Conservation (phyloP, 2,888 invertebrate species). For the Calliopum simillimum region DNA sequence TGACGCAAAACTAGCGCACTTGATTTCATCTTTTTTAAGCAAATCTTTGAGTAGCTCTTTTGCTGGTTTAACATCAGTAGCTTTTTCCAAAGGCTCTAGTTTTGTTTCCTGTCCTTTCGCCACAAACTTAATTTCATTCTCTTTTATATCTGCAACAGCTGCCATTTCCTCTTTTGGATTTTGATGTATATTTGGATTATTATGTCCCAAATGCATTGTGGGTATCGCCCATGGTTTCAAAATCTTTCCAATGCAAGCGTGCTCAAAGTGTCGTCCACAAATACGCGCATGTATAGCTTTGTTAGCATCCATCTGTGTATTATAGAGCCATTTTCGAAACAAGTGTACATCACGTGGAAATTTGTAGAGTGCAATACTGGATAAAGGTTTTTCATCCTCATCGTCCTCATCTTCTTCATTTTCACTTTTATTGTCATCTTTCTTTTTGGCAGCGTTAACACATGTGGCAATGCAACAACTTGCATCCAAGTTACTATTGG, state of each 20-base stretch:
- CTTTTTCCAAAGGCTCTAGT: background rate
- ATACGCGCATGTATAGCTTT: constrained; percentile 36
- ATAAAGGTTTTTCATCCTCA: background rate
- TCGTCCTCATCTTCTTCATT: background rate
- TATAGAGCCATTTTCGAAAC: constrained; percentile 48
- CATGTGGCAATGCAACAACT: constrained; percentile 40
- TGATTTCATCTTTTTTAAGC: constrained; percentile 9
- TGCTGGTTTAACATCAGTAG: background rate
- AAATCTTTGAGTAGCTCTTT: background rate
- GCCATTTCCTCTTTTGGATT: constrained; percentile 22
- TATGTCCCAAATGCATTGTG: constrained; percentile 34
- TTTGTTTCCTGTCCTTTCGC: background rate
- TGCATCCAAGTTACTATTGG: constrained; percentile 41
- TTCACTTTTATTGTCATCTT: background rate
- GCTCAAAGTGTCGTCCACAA: constrained; percentile 42
- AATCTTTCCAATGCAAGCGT: constrained; percentile 30
- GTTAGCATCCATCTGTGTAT: constrained; percentile 33
- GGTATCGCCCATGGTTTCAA: constrained; percentile 37
- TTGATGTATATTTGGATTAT: constrained; percentile 35
- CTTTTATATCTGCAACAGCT: background rate
- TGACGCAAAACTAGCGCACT: background rate
- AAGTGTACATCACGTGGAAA: constrained; percentile 35
- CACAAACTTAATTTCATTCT: background rate
- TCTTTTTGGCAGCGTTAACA: constrained; percentile 25
- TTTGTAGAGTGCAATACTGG: constrained; percentile 27